phyloP scores from a whole-genome alignment of 35 echinoderm and acorn worm species.

The Acanthaster planci region DNA sequence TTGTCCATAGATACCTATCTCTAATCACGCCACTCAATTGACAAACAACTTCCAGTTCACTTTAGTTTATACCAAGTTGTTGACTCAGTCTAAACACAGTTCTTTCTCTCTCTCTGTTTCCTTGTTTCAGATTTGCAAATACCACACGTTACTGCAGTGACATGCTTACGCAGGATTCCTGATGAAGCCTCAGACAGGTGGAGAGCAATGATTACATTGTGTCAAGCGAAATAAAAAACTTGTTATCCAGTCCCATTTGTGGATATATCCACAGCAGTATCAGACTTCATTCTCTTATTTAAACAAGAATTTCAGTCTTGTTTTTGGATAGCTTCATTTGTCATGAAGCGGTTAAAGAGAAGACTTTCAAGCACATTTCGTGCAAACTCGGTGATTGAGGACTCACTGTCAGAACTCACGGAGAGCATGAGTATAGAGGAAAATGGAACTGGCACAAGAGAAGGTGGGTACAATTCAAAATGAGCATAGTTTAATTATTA shows the following conservation, averaged over 20 bases:
- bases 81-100: neutral
- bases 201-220: neutral
- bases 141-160: neutral
- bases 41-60: too few species aligned
- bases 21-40: too few species aligned
- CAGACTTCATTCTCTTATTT: neutral
- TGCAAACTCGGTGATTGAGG: constrained; percentile 81
- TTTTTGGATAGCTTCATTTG: neutral
- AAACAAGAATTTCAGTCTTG: neutral
- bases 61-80: too few species aligned
- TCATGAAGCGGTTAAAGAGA: constrained; percentile 86
- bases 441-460: constrained; percentile 69
- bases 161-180: neutral
- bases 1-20: too few species aligned
- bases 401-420: constrained; percentile 88
- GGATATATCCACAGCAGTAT: neutral
- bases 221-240: too few species aligned
- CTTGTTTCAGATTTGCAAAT: constrained; percentile 25
- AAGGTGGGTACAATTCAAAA: constrained; percentile 44
- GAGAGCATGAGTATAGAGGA: constrained; percentile 91
- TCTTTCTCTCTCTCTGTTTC: constrained; percentile 17
- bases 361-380: constrained; percentile 80
- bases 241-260: too few species aligned
- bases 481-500: too few species aligned
- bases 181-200: neutral